These are phyloP conservation scores for Trichechus manatus DNA, from an alignment of 2,113 vertebrate species.

Conservation along the genomic window DNA sequence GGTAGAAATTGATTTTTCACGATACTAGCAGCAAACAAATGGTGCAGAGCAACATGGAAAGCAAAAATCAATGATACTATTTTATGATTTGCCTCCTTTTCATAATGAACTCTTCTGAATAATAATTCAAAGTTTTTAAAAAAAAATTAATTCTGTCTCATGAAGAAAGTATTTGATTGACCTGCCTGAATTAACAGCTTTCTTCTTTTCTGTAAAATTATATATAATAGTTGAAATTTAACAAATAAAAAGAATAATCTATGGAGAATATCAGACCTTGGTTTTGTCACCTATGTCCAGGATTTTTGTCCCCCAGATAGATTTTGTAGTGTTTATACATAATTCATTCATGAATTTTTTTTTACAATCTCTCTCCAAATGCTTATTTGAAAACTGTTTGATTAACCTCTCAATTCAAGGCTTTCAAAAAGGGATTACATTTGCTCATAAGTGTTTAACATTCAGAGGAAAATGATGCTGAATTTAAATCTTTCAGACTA, in stretches of 20 bases:
- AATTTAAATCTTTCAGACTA: conserved; percentile 56
- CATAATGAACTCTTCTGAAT: conserved; percentile 34
- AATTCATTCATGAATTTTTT: conserved; percentile 46
- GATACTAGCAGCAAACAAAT: conserved; percentile 48
- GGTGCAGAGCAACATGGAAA: conserved; percentile 38
- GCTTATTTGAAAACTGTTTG: conserved; percentile 52
- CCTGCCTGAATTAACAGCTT: conserved; percentile 9
- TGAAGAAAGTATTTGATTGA: conserved; percentile 64
- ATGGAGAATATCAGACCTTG: background rate
- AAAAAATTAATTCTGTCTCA: conserved; percentile 37
- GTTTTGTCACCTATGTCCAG: background rate
- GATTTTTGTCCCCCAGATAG: background rate
- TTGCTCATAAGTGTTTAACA: conserved; percentile 55
- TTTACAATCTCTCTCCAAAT: background rate
- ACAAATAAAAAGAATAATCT: conserved; percentile 17
- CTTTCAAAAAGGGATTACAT: conserved; percentile 60
- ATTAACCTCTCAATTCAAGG: conserved; percentile 67
- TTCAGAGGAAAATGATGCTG: conserved; percentile 60
- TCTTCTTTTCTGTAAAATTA: conserved; percentile 64
- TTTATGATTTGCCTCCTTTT: conserved; percentile 68
- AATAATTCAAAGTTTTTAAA: conserved; percentile 55
- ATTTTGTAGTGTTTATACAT: conserved; percentile 49
- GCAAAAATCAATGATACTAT: conserved; percentile 26
- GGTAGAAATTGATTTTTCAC: conserved; percentile 63
- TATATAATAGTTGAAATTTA: background rate